phyloP scores from a whole-genome alignment of 2,888 invertebrate species.

The Scelioninae gen. 2 region DNA sequence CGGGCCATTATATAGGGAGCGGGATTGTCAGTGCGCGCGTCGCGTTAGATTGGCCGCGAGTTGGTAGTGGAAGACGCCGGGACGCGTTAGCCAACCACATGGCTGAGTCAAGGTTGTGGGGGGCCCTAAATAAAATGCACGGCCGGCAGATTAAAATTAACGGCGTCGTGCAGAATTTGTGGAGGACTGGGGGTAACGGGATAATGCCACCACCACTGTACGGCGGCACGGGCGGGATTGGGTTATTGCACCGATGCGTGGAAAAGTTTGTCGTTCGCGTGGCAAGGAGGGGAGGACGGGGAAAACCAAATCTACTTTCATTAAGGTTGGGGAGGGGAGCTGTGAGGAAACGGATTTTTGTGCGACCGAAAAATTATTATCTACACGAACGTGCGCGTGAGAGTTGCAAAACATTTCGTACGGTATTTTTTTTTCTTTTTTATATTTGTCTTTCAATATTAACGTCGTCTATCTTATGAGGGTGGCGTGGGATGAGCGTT shows the following conservation, averaged over 20 bases:
- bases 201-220: constrained; percentile 23
- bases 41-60: constrained; percentile 28
- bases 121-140: constrained; percentile 51
- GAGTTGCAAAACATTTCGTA: too few species aligned
- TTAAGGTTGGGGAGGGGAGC: neutral
- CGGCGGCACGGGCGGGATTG: constrained; percentile 15
- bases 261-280: constrained; percentile 15
- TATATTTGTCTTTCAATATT: too few species aligned
- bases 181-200: neutral
- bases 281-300: neutral
- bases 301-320: constrained; percentile 23
- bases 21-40: constrained; percentile 44
- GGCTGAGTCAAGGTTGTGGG: constrained; percentile 50
- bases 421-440: too few species aligned
- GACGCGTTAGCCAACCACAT: constrained; percentile 51
- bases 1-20: constrained; percentile 39
- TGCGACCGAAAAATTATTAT: neutral
- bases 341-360: neutral
- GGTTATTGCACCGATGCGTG: constrained; percentile 46
- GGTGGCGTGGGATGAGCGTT: too few species aligned
- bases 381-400: too few species aligned
- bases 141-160: constrained; percentile 45
- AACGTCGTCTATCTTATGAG: too few species aligned
- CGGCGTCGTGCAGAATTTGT: constrained; percentile 36
- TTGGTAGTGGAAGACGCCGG: constrained; percentile 37